These are phyloP conservation scores for Peromyscus eremicus DNA, from an alignment of 2,797 vertebrate genomes.

Conservation along the genomic window DNA sequence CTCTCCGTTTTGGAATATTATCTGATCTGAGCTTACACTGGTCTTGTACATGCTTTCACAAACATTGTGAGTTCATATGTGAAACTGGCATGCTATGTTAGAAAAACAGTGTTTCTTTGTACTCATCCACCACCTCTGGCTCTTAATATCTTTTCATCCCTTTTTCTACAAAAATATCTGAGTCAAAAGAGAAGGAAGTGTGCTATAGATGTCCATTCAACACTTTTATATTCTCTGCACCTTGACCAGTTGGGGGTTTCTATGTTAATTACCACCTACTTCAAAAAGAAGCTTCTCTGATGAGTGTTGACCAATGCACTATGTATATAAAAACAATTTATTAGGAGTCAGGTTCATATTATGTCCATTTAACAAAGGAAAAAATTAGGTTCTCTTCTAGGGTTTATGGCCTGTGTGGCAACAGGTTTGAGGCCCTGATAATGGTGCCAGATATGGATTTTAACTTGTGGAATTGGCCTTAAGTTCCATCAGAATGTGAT, in stretches of 20 bases:
- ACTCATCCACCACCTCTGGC: neutral
- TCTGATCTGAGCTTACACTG: neutral
- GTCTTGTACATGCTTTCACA: neutral
- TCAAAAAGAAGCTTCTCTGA: neutral
- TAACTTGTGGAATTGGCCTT: neutral
- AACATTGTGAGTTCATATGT: neutral
- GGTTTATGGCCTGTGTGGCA: neutral
- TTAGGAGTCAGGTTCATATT: neutral
- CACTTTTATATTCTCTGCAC: neutral
- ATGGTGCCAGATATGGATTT: neutral
- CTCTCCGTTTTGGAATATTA: neutral
- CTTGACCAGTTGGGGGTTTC: neutral
- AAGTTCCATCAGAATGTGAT: neutral
- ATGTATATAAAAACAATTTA: neutral
- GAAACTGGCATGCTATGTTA: neutral
- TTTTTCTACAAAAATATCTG: neutral
- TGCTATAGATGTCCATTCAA: neutral
- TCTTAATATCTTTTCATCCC: neutral
- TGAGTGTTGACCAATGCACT: neutral
- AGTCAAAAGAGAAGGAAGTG: neutral
- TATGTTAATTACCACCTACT: neutral
- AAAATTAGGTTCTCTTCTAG: neutral
- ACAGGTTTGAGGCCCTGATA: no score
- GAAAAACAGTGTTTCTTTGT: neutral
- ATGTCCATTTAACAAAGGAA: neutral